Base-by-base conservation (phyloP, 1,140 invertebrate species). In the Caligus rogercresseyi region DNA sequence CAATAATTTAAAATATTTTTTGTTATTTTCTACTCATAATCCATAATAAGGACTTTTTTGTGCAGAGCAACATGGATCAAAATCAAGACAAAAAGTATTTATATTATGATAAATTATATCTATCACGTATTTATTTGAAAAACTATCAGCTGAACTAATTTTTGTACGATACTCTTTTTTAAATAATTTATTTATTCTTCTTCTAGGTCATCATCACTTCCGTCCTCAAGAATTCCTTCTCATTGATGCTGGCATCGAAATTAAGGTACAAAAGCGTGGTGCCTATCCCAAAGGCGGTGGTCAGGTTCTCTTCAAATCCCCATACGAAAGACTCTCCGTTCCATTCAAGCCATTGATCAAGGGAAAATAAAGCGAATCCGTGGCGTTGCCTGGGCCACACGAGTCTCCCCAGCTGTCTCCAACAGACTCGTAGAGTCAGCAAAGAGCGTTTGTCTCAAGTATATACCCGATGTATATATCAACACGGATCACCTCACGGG, bases 361-460 rank as follows among this genome's bases (percentile, higher is more conserved):
- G 94, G 94, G 4, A 92, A 95, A 78, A 82, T 98, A 0, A 96
- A 95, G 75, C 78, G 90, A 66, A 84, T 99, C 55, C 77, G 94
- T 67, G 95, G 95, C 3, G 78, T 85, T 15, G 85, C 88, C 26
- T 94, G 84, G 75, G 83, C 89, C 15, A 79, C 90, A 21, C 78
- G 89, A 68, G 87, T 96, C 0, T 93, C 93, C 15, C 92, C 93
- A 26, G 83, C 84, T 1, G 83, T 93, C 69, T 82, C 85, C 2
- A 95, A 91, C 75, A 78, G 94, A 70, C 84, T 97, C 66, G 85
- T 98, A 15, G 91, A 96, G 69, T 76, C 87, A 15, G 85, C 93
- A 3, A 95, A 98, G 76, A 85, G 87, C 58, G 79, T 88, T 4
- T 80, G 98, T 68, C 77, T 93, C 1, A 86, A 93, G 54, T 97